These are phyloP conservation scores for Pituophis catenifer DNA, from an alignment of 2,113 vertebrate genomes.

Conservation along the genomic window DNA sequence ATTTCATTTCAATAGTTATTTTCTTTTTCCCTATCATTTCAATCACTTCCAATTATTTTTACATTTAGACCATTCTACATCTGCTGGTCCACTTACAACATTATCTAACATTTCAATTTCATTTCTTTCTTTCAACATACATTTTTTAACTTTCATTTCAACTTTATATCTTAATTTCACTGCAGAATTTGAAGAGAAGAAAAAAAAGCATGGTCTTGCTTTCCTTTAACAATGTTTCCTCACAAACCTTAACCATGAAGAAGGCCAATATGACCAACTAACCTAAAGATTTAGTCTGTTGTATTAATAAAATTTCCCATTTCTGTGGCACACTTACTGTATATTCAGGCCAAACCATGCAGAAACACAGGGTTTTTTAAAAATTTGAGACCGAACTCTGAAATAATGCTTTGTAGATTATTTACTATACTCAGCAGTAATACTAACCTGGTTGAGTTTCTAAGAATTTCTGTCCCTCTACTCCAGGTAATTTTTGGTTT, in stretches of 20 bases:
- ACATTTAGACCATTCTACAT: too few species aligned
- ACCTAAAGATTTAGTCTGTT: neutral
- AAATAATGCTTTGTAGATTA: neutral
- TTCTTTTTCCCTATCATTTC: too few species aligned
- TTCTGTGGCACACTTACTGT: neutral
- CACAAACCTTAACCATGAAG: neutral
- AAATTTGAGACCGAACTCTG: too few species aligned
- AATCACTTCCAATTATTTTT: too few species aligned
- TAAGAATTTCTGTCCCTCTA: constrained; percentile 91
- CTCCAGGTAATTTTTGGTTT: constrained; percentile 89
- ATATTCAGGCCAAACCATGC: neutral
- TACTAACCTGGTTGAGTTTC: constrained; percentile 87
- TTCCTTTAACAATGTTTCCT: neutral
- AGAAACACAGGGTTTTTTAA: neutral
- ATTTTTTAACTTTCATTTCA: too few species aligned
- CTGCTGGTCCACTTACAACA: too few species aligned
- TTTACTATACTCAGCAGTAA: neutral
- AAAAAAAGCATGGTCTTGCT: neutral
- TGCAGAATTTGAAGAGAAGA: neutral
- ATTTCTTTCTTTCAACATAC: too few species aligned
- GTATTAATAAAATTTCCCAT: neutral
- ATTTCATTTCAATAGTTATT: too few species aligned
- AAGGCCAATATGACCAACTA: neutral
- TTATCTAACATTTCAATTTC: too few species aligned
- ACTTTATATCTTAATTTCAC: too few species aligned